Evolutionary conservation across 2,888 invertebrate genomes (phyloP).

Genomic region (Hyppa rectilinea): DNA sequence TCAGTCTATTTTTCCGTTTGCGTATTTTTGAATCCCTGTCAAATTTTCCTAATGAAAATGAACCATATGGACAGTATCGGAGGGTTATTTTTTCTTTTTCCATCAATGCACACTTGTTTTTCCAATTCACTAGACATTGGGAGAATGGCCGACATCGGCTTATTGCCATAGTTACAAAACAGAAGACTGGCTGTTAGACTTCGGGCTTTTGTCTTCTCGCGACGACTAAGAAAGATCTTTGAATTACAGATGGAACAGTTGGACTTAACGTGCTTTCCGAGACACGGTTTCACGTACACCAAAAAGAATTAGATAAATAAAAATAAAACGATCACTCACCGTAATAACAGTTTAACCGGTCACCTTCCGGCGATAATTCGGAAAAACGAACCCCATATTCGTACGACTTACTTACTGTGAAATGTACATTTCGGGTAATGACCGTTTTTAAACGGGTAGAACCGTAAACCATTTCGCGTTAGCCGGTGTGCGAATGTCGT

Average conservation of each 20-base stretch:
- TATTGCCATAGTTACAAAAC: too few species aligned
- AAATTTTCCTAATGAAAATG: too few species aligned
- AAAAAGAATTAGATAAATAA: conserved; percentile 10
- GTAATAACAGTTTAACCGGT: conserved; percentile 21
- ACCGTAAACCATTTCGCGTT: conserved; percentile 47
- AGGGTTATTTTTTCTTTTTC: too few species aligned
- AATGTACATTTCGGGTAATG: conserved; percentile 59
- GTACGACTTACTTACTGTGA: conserved; percentile 47
- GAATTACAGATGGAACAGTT: not conserved
- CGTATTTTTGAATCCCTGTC: too few species aligned
- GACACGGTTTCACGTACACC: too few species aligned
- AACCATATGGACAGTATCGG: too few species aligned
- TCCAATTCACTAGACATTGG: too few species aligned
- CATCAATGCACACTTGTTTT: too few species aligned
- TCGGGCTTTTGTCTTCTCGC: not conserved
- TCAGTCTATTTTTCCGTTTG: not conserved
- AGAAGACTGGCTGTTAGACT: not conserved
- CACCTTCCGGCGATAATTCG: conserved; percentile 33
- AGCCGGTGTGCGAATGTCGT: conserved; percentile 41
- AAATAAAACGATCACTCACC: conserved; percentile 11
- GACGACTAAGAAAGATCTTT: not conserved
- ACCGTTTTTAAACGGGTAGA: conserved; percentile 51
- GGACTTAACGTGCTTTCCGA: not conserved
- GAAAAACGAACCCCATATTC: conserved; percentile 34
- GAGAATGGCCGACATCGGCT: too few species aligned